These are phyloP conservation scores for Porphyrio hochstetteri DNA, from an alignment of 2,113 vertebrate species.

Conservation along the genomic window DNA sequence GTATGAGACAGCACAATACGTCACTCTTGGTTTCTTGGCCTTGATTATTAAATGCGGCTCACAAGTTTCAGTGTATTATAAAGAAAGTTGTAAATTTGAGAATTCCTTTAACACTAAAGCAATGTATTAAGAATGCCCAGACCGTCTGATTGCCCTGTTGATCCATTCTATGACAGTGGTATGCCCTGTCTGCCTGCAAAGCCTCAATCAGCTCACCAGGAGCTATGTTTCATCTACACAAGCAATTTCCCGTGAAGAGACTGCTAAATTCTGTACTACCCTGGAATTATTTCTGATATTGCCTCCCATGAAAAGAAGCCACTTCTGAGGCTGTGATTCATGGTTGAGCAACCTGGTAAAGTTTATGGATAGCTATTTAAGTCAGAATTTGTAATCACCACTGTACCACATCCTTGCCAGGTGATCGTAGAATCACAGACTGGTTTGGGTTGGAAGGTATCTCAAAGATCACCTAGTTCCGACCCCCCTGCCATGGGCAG, in stretches of 20 bases:
- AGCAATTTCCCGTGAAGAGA: background rate
- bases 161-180: background rate
- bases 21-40: background rate
- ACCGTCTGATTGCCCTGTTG: fast-evolving
- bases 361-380: background rate
- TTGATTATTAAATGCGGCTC: background rate
- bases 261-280: background rate
- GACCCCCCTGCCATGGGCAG: too few species aligned
- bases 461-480: too few species aligned
- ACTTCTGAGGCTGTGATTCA: background rate
- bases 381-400: background rate
- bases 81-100: background rate
- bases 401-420: background rate
- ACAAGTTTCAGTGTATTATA: background rate
- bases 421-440: background rate
- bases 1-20: background rate
- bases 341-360: background rate
- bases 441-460: too few species aligned
- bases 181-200: background rate
- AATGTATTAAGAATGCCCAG: background rate
- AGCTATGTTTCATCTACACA: background rate
- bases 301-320: background rate
- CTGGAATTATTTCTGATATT: background rate
- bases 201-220: background rate
- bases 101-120: background rate